phyloP scores from a whole-genome alignment of 2,797 vertebrate species.

The Loris lydekkerianus region DNA sequence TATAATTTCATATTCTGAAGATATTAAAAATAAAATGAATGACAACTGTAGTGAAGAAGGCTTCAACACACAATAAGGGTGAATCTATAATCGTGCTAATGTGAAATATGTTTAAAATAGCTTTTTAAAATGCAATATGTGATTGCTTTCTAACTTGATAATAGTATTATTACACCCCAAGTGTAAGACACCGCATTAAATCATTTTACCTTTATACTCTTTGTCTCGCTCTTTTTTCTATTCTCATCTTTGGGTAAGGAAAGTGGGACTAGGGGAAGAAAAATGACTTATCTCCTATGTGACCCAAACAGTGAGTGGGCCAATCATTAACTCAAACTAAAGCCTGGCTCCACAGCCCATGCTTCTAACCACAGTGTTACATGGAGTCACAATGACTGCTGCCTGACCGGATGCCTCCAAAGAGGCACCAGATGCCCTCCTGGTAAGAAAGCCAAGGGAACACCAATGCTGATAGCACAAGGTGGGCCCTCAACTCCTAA shows the following conservation, averaged over 20 bases:
- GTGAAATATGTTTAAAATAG: neutral
- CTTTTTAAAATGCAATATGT: neutral
- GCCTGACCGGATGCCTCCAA: neutral
- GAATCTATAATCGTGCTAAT: neutral
- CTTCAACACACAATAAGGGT: neutral
- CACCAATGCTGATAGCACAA: neutral
- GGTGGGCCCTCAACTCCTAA: too few relatives aligned
- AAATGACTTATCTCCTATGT: neutral
- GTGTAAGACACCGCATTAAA: neutral
- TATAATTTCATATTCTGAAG: neutral
- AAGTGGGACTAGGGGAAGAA: neutral
- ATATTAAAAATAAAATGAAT: conserved; percentile 11
- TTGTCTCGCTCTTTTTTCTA: conserved; percentile 4
- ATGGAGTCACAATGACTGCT: neutral
- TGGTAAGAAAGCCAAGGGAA: neutral
- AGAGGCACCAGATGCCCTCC: neutral
- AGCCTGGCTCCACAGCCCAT: neutral
- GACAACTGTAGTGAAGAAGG: neutral
- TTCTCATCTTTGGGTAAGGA: neutral
- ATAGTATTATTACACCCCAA: neutral
- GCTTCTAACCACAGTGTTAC: neutral
- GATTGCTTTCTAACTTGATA: neutral
- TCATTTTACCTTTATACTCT: conserved; percentile 28
- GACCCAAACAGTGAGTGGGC: neutral
- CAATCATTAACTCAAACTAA: neutral